Evolutionary conservation across 1,140 invertebrate species (phyloP).

Genomic region (Aphis craccivora): DNA sequence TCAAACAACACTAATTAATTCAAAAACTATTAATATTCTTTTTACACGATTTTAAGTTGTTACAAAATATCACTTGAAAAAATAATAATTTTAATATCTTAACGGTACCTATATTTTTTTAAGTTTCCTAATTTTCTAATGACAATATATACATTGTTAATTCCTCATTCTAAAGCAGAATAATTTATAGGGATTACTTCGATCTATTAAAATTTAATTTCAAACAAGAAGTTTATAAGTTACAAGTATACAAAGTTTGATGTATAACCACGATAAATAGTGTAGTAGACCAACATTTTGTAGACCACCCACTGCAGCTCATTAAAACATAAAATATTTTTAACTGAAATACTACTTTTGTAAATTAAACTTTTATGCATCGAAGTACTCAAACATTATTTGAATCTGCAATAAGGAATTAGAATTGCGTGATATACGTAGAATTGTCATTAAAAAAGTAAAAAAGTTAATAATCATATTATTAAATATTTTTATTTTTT

Average conservation of each 20-base stretch:
- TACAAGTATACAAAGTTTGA: not conserved
- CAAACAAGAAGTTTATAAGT: not conserved
- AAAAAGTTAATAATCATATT: no score
- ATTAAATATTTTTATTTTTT: not conserved
- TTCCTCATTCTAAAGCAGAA: not conserved
- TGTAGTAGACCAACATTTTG: no score
- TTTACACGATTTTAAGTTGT: not conserved
- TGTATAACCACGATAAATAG: no score
- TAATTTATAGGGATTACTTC: not conserved
- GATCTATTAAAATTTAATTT: not conserved
- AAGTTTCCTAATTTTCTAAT: no score
- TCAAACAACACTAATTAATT: not conserved
- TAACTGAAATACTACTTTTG: not conserved
- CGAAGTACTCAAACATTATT: no score
- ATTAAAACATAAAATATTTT: not conserved
- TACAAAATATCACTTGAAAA: not conserved
- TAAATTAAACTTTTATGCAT: no score
- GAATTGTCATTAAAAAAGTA: no score
- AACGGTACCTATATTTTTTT: no score
- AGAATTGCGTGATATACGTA: no score
- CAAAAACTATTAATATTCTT: not conserved
- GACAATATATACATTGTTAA: no score
- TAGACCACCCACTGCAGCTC: not conserved
- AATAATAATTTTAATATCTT: no score
- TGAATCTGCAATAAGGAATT: no score